These are phyloP conservation scores for Bubo bubo DNA, from an alignment of 2,113 vertebrate genomes.

Conservation along the genomic window DNA sequence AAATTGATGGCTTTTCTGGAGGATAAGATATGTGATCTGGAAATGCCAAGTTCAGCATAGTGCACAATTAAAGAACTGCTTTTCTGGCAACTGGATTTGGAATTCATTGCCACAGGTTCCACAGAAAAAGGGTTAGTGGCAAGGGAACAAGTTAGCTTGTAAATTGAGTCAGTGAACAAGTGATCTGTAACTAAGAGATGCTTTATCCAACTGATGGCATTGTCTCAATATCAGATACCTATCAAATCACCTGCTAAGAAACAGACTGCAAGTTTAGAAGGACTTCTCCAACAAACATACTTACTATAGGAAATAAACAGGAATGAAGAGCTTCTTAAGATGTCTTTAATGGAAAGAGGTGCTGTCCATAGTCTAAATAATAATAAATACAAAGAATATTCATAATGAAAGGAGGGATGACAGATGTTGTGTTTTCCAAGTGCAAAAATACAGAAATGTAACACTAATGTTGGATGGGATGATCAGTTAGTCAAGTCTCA, in stretches of 20 bases:
- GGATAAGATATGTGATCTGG: neutral
- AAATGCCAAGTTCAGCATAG: neutral
- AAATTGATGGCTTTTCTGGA: neutral
- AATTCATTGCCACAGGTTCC: neutral
- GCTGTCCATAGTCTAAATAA: neutral
- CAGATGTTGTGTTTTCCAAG: neutral
- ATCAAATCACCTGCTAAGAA: neutral
- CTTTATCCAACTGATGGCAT: neutral
- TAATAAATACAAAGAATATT: neutral
- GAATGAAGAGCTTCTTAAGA: neutral
- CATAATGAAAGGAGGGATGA: neutral
- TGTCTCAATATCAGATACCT: neutral
- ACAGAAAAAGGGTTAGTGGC: neutral
- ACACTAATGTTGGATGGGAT: neutral
- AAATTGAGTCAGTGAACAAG: neutral
- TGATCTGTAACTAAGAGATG: neutral
- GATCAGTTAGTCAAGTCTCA: neutral
- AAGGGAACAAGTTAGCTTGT: neutral
- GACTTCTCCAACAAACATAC: neutral
- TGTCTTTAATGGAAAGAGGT: neutral
- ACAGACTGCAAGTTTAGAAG: neutral
- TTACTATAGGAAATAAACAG: neutral
- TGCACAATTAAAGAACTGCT: neutral
- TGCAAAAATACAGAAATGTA: neutral
- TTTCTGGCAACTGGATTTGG: neutral